These are phyloP conservation scores for Perca fluviatilis DNA, from an alignment of 2,113 vertebrate species.

Conservation along the genomic window DNA sequence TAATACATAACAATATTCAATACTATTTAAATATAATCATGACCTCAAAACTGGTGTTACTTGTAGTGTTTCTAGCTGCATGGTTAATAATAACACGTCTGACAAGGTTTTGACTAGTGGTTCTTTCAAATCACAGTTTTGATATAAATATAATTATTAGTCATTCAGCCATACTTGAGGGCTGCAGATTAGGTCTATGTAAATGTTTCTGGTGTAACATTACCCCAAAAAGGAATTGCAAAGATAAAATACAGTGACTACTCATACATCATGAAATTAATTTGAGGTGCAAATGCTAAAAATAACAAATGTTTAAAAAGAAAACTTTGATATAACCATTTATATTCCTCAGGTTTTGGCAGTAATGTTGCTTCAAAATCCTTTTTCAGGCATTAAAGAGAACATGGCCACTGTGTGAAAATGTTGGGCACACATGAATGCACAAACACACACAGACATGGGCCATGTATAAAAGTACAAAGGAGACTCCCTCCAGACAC, in stretches of 20 bases:
- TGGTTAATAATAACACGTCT: not conserved
- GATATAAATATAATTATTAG: not conserved
- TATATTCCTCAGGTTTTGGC: not conserved
- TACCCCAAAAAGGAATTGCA: too few species aligned
- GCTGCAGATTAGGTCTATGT: not conserved
- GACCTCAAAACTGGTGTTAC: not conserved
- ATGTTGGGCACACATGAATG: not conserved
- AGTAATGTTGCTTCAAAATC: not conserved
- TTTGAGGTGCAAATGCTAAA: not conserved
- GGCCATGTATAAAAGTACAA: conserved; percentile 1
- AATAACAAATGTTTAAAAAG: not conserved
- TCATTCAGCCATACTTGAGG: not conserved
- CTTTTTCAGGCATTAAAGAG: not conserved
- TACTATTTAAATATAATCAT: not conserved
- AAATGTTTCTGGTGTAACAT: not conserved
- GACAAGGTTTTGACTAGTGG: not conserved
- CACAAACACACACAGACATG: conserved; percentile 36
- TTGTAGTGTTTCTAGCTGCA: not conserved
- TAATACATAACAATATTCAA: not conserved
- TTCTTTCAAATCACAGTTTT: not conserved
- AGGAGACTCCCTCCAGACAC: conserved; percentile 28
- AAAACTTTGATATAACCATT: not conserved
- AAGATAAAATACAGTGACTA: not conserved
- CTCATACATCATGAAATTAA: not conserved
- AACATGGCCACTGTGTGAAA: conserved; percentile 4